Evolutionary conservation across 2,113 vertebrate genomes (phyloP), one percentile per base, ranked within the genome.

Genomic region (Piprites chloris): DNA sequence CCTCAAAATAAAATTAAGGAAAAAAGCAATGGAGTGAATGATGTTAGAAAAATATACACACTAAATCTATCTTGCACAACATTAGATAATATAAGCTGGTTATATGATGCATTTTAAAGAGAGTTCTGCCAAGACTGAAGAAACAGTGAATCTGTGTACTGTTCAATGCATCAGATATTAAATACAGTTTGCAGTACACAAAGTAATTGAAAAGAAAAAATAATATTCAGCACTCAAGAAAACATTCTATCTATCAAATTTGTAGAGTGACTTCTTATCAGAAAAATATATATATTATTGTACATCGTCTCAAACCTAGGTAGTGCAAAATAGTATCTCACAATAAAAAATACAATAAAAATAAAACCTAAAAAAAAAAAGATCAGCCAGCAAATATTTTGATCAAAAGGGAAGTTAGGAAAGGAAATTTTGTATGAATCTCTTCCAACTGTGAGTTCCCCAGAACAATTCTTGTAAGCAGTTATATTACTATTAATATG

Each of bases 1-100:
- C 39, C 92, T 90, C 49, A 73, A 66, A 95, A 85, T 9, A 81
- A 32, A 95, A 84, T 63, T 66, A 75, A 61, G 17, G 21, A 76
- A 79, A 87, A 85, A 59, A 82, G 1, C 12, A 72, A 41, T 39
- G 35, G 11, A 83, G 6, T 21, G 7, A 89, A 81, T 59, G 47
- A 61, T 56, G 17, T 39, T 74, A 85, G n/a, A 93, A 91, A 87
- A 22, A 37, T 32, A 78, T 26, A 49, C 5, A 22, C 16, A 42
- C 42, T 72, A 83, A 77, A 76, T 35, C 30, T 66, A 10, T 3
- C 6, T 89, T 65, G 44, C 18, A 41, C 52, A 26, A 58, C 49
- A 9, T n/a, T 89, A 46, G 41, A 33, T 74, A 83, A 95, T n/a
- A 66, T 7, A 50, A 74, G 44, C 4, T 65, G 76, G 5, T 26